These are phyloP conservation scores for Myrmecophaga tridactyla DNA, from an alignment of 2,113 vertebrate species.

Conservation along the genomic window DNA sequence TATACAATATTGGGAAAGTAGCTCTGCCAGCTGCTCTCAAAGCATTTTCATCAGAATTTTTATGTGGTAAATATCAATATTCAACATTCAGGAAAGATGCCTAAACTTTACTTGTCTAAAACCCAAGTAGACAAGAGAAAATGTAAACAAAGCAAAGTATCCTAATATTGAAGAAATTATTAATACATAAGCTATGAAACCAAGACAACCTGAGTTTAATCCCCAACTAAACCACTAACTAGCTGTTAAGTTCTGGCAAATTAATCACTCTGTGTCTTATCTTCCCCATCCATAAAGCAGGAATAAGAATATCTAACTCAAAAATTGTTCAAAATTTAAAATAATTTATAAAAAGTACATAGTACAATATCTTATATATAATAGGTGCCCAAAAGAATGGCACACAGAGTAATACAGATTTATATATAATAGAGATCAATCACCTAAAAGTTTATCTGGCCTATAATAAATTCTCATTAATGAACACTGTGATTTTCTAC, in stretches of 20 bases:
- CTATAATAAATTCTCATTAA: constrained; percentile 7
- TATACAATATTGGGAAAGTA: not conserved
- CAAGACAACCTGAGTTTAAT: not conserved
- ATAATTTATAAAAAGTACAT: not conserved
- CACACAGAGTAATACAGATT: constrained; percentile 11
- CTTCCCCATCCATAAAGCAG: not conserved
- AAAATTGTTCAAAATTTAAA: not conserved
- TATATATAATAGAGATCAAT: not conserved
- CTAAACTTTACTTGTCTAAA: not conserved
- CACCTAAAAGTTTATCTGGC: not conserved
- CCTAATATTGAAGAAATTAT: not conserved
- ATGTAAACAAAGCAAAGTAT: not conserved
- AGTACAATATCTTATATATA: not conserved
- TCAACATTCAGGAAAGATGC: not conserved
- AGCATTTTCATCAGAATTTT: constrained; percentile 25
- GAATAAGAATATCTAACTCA: constrained; percentile 2
- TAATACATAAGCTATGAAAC: not conserved
- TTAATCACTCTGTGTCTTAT: not conserved
- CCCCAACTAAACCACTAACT: not conserved
- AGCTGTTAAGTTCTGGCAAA: not conserved
- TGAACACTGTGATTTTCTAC: not conserved
- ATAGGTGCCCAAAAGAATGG: not conserved
- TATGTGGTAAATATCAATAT: not conserved
- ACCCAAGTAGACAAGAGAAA: not conserved
- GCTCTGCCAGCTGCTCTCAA: not conserved